phyloP scores from a whole-genome alignment of 2,113 vertebrate species.

The Aix galericulata region DNA sequence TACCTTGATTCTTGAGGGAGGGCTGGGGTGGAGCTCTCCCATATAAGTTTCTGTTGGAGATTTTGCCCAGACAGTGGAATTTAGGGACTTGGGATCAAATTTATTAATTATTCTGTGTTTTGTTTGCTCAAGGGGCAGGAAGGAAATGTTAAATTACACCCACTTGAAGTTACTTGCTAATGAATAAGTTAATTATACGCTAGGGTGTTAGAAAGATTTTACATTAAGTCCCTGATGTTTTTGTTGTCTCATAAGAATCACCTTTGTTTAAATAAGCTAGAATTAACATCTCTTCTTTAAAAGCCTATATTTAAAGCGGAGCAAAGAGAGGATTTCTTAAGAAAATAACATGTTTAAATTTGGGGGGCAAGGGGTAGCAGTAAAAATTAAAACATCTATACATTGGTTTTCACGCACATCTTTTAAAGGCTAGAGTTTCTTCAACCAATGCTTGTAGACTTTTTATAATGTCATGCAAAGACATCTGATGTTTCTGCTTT shows the following conservation, averaged over 20 bases:
- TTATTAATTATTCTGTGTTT: slow-evolving; percentile 7
- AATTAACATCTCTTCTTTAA: slow-evolving; percentile 2
- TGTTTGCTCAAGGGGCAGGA: slow-evolving; percentile 19
- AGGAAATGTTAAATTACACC: slow-evolving; percentile 32
- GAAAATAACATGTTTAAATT: slow-evolving; percentile 5
- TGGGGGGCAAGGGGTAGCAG: neutral
- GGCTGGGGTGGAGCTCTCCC: neutral
- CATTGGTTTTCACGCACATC: neutral
- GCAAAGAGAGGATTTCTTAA: neutral
- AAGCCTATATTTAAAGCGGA: neutral
- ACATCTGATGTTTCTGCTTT: neutral
- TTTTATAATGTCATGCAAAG: neutral
- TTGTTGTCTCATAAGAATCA: slow-evolving; percentile 16
- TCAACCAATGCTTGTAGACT: neutral
- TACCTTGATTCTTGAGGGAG: neutral
- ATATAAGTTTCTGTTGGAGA: neutral
- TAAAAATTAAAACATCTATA: neutral
- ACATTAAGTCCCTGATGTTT: slow-evolving; percentile 10
- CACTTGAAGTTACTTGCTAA: slow-evolving; percentile 38
- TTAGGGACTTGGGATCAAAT: neutral
- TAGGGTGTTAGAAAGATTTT: slow-evolving; percentile 24
- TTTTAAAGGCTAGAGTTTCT: neutral
- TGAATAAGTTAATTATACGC: slow-evolving; percentile 39
- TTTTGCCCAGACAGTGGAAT: neutral
- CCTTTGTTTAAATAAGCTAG: neutral